Percentiles rank a stretch among this genome's conserved stretches.
phyloP scores from a whole-genome alignment of 35 echinoderm and acorn worm genomes.

The Patiria miniata region DNA sequence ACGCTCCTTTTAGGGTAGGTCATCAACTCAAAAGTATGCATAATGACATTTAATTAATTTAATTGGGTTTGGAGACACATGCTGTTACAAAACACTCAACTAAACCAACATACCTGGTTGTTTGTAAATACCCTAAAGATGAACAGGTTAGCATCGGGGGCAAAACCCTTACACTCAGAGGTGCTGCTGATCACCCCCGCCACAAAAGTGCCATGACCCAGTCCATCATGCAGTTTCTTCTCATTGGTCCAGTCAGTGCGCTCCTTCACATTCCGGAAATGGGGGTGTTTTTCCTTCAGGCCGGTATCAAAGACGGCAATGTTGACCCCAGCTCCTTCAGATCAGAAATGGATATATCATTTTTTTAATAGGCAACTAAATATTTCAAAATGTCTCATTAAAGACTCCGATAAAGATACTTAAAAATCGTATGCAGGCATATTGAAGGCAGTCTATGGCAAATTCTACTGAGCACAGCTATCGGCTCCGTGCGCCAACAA shows the following conservation, averaged over 20 bases:
- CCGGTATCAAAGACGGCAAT: conserved; percentile 98
- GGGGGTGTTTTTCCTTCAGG: conserved; percentile 92
- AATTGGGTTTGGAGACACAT: too few species aligned
- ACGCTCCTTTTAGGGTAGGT: too few species aligned
- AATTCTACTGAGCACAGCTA: too few species aligned
- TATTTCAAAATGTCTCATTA: not conserved
- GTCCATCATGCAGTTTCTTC: conserved; percentile 92
- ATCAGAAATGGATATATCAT: not conserved
- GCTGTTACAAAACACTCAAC: not conserved
- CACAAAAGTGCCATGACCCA: conserved; percentile 99
- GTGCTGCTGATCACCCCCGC: conserved; percentile 94
- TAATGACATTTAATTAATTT: too few species aligned
- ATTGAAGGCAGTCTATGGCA: too few species aligned
- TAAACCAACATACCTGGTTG: conserved; percentile 64
- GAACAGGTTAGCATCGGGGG: conserved; percentile 93
- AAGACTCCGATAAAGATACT: not conserved
- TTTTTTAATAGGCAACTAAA: not conserved
- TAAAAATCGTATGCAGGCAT: not conserved
- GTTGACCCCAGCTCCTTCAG: conserved; percentile 83
- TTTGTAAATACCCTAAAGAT: conserved; percentile 98
- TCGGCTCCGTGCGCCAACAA: too few species aligned
- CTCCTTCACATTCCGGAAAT: conserved; percentile 96
- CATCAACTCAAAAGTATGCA: too few species aligned
- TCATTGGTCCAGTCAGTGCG: conserved; percentile 99
- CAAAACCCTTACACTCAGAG: conserved; percentile 90